Conservation (phyloP, 2,113 vertebrate genomes). For the Telmatochromis brichardi region DNA sequence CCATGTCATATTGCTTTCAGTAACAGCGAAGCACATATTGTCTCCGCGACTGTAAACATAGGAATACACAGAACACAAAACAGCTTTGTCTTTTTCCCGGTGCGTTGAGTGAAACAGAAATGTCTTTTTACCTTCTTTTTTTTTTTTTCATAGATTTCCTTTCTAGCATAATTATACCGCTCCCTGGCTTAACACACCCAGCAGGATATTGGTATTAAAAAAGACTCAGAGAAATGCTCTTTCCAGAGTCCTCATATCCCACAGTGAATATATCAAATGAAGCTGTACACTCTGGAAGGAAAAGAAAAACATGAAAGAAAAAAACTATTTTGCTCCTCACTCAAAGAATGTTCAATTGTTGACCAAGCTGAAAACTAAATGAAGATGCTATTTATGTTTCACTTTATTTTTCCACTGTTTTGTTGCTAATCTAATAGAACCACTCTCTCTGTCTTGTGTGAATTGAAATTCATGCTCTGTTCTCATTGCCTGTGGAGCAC, state of each 20-base stretch:
- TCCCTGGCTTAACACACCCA: slow-evolving; percentile 5
- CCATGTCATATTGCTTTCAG: not conserved
- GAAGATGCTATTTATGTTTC: slow-evolving; percentile 22
- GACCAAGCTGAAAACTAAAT: slow-evolving; percentile 23
- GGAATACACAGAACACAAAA: not conserved
- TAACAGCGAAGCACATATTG: not conserved
- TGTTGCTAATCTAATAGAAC: slow-evolving; percentile 20
- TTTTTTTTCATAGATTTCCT: not conserved
- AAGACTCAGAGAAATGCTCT: not conserved
- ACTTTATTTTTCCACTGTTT: slow-evolving; percentile 3
- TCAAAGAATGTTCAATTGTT: slow-evolving; percentile 3
- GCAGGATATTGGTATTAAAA: slow-evolving; percentile 2
- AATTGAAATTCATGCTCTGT: slow-evolving; percentile 24
- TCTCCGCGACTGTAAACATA: not conserved
- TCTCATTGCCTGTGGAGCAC: slow-evolving; percentile 33
- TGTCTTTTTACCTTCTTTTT: not conserved
- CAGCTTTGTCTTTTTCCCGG: not conserved
- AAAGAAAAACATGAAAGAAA: not conserved
- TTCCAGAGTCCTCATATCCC: not conserved
- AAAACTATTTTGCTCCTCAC: not conserved
- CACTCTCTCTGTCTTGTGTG: not conserved
- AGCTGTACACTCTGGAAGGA: not conserved
- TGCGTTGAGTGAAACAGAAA: not conserved
- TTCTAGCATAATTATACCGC: slow-evolving; percentile 16
- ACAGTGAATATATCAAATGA: not conserved